A percentile compares a stretch with the other conserved stretches of the same genome.
Conservation (phyloP, 2,113 vertebrate species). For the Odontophorus gujanensis region DNA sequence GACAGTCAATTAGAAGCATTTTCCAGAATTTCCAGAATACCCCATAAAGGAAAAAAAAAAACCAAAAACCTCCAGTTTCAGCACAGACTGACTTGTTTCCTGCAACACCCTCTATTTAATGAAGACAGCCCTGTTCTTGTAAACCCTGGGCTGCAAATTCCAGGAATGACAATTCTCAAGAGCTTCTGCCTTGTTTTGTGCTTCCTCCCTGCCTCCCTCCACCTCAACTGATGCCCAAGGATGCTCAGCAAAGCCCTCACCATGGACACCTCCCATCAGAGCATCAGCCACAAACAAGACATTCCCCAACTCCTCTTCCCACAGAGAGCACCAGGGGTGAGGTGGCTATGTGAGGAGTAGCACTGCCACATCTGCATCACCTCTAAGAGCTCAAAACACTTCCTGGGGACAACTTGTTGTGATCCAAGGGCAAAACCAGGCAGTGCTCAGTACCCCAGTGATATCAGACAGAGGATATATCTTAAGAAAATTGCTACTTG, state of each 20-base stretch:
- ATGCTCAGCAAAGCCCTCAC: not conserved
- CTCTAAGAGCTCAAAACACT: not conserved
- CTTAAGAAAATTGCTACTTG: not conserved
- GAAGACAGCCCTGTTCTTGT: conserved; percentile 10
- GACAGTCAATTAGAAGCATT: conserved; percentile 60
- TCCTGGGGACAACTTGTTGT: not conserved
- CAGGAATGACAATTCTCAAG: not conserved
- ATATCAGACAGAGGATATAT: not conserved
- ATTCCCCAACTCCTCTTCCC: not conserved
- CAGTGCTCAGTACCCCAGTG: not conserved
- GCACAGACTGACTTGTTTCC: not conserved
- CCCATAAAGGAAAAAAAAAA: not conserved
- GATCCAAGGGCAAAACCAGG: conserved; percentile 2
- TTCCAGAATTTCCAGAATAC: conserved; percentile 47
- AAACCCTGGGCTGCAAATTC: conserved; percentile 38
- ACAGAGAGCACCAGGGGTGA: not conserved
- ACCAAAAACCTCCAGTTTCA: not conserved
- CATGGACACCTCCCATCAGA: not conserved
- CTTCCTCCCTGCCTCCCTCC: not conserved
- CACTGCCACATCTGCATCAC: not conserved
- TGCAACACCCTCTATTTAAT: not conserved
- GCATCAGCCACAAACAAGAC: not conserved
- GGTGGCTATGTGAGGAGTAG: not conserved
- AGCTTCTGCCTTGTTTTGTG: not conserved
- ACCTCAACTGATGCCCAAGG: not conserved